Percentiles rank a stretch among this genome's conserved stretches.
Conservation (phyloP, 2,888 invertebrate species). For the Clostera curtula region DNA sequence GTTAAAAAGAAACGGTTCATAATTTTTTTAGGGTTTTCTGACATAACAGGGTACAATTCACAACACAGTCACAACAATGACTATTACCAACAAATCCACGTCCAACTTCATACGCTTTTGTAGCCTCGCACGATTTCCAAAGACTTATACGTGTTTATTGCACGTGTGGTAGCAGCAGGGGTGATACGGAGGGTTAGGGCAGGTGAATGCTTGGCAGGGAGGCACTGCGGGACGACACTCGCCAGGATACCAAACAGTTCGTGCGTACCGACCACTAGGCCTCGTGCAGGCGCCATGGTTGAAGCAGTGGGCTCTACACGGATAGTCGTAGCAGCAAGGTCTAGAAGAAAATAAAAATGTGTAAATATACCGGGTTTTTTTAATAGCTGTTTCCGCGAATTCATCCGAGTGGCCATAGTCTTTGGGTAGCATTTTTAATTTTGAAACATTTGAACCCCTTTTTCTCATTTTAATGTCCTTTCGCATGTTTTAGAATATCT, state of each 20-base stretch:
- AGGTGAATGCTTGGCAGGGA: constrained; percentile 62
- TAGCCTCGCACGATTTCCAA: not conserved
- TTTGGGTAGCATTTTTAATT: too few species aligned
- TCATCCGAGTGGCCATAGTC: too few species aligned
- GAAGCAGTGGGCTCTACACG: constrained; percentile 66
- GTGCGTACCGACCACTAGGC: constrained; percentile 60
- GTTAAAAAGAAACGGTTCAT: too few species aligned
- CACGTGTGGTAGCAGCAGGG: constrained; percentile 61
- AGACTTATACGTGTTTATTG: constrained; percentile 47
- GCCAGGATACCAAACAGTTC: constrained; percentile 63
- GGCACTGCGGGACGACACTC: constrained; percentile 54
- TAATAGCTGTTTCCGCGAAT: not conserved
- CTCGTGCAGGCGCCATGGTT: constrained; percentile 60
- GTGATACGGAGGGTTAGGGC: constrained; percentile 63
- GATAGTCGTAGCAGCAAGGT: constrained; percentile 64
- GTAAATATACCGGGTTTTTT: not conserved
- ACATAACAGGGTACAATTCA: too few species aligned
- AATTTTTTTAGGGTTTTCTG: too few species aligned
- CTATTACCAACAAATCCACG: too few species aligned
- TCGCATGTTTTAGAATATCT: too few species aligned
- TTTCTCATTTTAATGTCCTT: too few species aligned
- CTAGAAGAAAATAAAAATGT: constrained; percentile 24
- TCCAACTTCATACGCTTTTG: too few species aligned
- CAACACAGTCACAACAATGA: too few species aligned
- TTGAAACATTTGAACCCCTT: too few species aligned